These are phyloP conservation scores for Megamerina dolium DNA, from an alignment of 2,888 invertebrate genomes.

Conservation along the genomic window DNA sequence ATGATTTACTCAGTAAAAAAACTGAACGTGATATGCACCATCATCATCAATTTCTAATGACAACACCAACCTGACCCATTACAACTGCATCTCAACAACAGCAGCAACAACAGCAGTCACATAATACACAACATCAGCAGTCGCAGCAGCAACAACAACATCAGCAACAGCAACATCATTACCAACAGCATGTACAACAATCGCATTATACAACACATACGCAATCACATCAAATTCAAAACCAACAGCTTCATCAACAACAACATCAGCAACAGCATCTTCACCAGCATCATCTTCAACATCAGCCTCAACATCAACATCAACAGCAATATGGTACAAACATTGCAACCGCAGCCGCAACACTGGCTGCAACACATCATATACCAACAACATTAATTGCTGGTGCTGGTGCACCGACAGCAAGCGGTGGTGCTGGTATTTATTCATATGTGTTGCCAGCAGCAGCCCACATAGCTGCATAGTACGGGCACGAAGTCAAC, in stretches of 20 bases:
- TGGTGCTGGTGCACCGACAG: slow-evolving; percentile 31
- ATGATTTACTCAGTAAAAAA: slow-evolving; percentile 49
- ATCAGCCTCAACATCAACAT: slow-evolving; percentile 20
- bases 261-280: slow-evolving; percentile 25
- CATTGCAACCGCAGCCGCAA: slow-evolving; percentile 27
- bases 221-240: slow-evolving; percentile 23
- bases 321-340: slow-evolving; percentile 22
- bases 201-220: slow-evolving; percentile 21
- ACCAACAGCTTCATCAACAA: slow-evolving; percentile 24
- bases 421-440: slow-evolving; percentile 33
- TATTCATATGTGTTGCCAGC: slow-evolving; percentile 47
- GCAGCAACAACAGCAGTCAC: slow-evolving; percentile 22
- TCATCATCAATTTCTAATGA: slow-evolving; percentile 50
- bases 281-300: slow-evolving; percentile 27
- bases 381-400: slow-evolving; percentile 32
- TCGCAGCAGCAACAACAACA: slow-evolving; percentile 26
- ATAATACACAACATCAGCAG: slow-evolving; percentile 21
- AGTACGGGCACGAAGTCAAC: slow-evolving; percentile 23
- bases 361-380: slow-evolving; percentile 29
- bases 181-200: slow-evolving; percentile 18
- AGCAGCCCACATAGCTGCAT: slow-evolving; percentile 45
- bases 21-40: slow-evolving; percentile 46
- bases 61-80: slow-evolving; percentile 51
- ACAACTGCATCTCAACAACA: too few species aligned
- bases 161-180: slow-evolving; percentile 19